Evolutionary conservation across 2,888 invertebrate species (phyloP).

Genomic region (Chironomus riparius): DNA sequence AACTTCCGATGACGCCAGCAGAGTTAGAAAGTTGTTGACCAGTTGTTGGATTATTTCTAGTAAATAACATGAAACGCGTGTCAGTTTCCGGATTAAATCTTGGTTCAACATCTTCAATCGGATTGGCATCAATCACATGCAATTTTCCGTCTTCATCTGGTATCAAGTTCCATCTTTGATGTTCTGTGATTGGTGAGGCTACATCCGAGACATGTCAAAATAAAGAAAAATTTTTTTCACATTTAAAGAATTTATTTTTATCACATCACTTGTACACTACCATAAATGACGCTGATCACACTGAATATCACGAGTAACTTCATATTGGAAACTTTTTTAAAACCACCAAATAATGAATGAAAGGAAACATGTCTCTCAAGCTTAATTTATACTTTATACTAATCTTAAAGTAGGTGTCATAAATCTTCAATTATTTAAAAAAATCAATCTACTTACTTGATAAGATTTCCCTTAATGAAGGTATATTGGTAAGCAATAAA

Average conservation of each 20-base stretch:
- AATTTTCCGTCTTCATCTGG: constrained; percentile 21
- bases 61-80: constrained; percentile 4
- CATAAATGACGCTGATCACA: neutral
- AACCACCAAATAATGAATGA: no score
- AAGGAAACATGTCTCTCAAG: neutral
- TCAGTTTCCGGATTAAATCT: constrained; percentile 9
- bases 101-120: neutral
- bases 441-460: no score
- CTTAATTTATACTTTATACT: no score
- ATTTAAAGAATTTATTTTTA: neutral
- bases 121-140: constrained; percentile 16
- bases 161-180: constrained; percentile 10
- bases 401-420: no score
- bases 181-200: neutral
- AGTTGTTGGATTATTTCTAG: constrained; percentile 15
- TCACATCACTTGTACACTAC: neutral
- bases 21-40: neutral
- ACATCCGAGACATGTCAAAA: neutral
- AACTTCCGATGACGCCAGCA: constrained; percentile 29
- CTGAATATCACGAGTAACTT: neutral
- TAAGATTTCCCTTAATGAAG: no score
- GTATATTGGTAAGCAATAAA: no score
- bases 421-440: no score
- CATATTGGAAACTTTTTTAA: neutral
- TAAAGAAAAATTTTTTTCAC: neutral